Conservation (phyloP, 2,888 invertebrate genomes). For the Elmis aenea region DNA sequence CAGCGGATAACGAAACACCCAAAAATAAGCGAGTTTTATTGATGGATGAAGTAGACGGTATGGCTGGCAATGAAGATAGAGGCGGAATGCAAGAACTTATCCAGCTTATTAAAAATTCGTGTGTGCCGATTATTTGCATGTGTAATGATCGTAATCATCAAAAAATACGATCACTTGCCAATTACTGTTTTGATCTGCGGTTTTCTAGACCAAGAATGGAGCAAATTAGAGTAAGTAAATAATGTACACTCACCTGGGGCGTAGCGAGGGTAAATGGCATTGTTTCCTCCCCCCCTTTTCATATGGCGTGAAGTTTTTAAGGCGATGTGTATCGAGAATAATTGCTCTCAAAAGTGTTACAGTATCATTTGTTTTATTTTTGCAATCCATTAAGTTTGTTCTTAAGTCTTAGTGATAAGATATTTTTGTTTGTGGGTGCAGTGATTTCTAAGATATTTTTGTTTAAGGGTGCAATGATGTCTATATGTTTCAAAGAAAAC, state of each 20-base stretch:
- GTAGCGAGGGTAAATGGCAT: no score
- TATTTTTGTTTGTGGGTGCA: no score
- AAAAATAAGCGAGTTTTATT: conserved; percentile 82
- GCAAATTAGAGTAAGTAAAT: conserved; percentile 80
- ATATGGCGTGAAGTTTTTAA: no score
- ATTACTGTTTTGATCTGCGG: conserved; percentile 89
- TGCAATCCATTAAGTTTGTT: no score
- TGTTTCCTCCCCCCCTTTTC: no score
- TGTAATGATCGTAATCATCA: conserved; percentile 94
- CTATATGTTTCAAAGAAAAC: conserved; percentile 86
- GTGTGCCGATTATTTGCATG: conserved; percentile 91
- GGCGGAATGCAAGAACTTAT: conserved; percentile 96
- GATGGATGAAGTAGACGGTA: conserved; percentile 99
- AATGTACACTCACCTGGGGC: no score
- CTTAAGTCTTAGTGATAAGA: no score
- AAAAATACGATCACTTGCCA: conserved; percentile 88
- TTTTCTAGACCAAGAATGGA: conserved; percentile 82
- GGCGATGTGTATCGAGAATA: no score
- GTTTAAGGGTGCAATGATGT: conserved; percentile 81
- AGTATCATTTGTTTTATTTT: no score
- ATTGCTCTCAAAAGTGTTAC: no score
- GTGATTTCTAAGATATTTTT: no score
- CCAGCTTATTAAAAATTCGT: conserved; percentile 78
- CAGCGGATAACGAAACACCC: conserved; percentile 37
- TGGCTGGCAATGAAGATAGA: conserved; percentile 98